Evolutionary conservation across 2,113 vertebrate species (phyloP).

Genomic region (Gobiocypris rarus): DNA sequence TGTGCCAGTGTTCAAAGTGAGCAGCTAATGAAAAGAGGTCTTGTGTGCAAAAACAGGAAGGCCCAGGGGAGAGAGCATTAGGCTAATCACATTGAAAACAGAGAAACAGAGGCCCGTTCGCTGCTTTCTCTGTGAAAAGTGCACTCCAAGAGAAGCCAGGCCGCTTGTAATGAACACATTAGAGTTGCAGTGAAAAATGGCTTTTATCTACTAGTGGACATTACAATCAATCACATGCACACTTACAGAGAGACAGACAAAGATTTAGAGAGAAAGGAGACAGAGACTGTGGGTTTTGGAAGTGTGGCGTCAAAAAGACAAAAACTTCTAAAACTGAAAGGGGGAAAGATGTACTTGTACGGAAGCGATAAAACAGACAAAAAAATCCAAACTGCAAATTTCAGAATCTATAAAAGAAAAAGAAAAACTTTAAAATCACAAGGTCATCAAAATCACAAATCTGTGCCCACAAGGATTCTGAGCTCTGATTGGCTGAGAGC

Average conservation of each 20-base stretch:
- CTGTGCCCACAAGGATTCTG: neutral
- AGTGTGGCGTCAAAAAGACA: neutral
- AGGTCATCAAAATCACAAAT: neutral
- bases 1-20: slow-evolving; percentile 4
- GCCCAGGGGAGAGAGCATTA: slow-evolving; percentile 40
- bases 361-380: neutral
- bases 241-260: slow-evolving; percentile 1
- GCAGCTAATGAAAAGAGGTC: slow-evolving; percentile 36
- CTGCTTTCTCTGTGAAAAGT: slow-evolving; percentile 11
- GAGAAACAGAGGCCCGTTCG: slow-evolving; percentile 9
- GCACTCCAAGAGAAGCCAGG: slow-evolving; percentile 44
- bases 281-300: neutral
- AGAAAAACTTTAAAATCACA: slow-evolving; percentile 7
- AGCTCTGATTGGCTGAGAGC: neutral
- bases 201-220: slow-evolving; percentile 16
- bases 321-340: neutral
- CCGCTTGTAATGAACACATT: slow-evolving; percentile 52
- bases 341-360: neutral
- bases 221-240: slow-evolving; percentile 39
- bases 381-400: neutral
- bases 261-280: neutral
- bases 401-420: neutral
- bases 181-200: slow-evolving; percentile 39
- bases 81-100: slow-evolving; percentile 32
- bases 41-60: slow-evolving; percentile 33